These are phyloP conservation scores for Caretta caretta DNA, from an alignment of 2,113 vertebrate genomes.

Conservation along the genomic window DNA sequence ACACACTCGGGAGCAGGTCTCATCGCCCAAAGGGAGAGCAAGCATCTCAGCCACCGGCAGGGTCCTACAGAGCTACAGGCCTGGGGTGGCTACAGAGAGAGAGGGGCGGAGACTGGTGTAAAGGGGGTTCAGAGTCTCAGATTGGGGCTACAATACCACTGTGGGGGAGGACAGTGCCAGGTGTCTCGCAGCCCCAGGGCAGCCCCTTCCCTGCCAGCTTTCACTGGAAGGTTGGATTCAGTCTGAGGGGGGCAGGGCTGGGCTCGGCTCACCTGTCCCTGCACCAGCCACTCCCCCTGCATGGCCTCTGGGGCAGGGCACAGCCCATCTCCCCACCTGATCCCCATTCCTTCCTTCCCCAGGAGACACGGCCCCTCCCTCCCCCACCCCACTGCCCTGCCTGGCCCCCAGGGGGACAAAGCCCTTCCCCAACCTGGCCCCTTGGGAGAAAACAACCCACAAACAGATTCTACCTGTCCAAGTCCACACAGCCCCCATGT, in stretches of 20 bases:
- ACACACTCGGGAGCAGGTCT: neutral
- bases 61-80: neutral
- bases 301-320: neutral
- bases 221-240: neutral
- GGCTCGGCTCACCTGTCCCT: neutral
- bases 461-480: neutral
- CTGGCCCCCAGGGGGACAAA: neutral
- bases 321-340: neutral
- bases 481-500: neutral
- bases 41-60: neutral
- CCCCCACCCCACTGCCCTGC: no score
- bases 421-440: neutral
- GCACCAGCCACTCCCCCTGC: neutral
- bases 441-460: neutral
- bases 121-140: neutral
- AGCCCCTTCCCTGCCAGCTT: neutral
- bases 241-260: neutral
- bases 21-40: neutral
- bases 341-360: neutral
- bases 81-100: neutral
- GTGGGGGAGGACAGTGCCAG: neutral
- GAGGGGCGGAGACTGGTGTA: neutral
- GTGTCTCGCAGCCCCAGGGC: neutral
- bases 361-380: no score
- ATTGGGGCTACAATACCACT: neutral